These are phyloP conservation scores for Protonemura montana DNA, from an alignment of 2,888 invertebrate genomes.

Conservation along the genomic window DNA sequence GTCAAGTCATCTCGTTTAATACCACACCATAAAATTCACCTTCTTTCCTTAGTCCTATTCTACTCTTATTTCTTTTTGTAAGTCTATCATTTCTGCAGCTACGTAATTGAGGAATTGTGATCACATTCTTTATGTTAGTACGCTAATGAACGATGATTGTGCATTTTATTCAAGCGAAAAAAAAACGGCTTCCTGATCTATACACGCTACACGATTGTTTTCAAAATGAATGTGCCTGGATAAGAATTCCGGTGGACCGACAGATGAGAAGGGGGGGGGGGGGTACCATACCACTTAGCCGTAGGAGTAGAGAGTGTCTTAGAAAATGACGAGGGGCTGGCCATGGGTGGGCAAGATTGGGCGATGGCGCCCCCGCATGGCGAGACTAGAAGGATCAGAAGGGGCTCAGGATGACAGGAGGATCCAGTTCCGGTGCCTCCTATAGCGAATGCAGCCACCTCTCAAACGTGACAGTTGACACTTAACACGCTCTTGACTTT, in stretches of 20 bases:
- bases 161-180: neutral
- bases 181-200: neutral
- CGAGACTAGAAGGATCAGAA: neutral
- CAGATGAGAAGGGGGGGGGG: no score
- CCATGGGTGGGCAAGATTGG: neutral
- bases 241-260: neutral
- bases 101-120: constrained; percentile 8
- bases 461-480: constrained; percentile 16
- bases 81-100: constrained; percentile 4
- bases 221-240: no score
- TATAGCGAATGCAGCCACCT: neutral
- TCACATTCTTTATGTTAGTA: constrained; percentile 22
- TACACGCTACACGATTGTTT: neutral
- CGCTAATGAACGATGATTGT: neutral
- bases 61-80: neutral
- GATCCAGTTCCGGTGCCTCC: neutral
- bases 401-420: neutral
- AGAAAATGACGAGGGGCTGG: neutral
- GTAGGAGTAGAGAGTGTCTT: neutral
- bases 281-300: neutral
- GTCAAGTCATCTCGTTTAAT: neutral
- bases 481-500: neutral
- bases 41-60: neutral
- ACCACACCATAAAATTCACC: neutral
- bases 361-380: neutral